Conservation (phyloP, 2,113 vertebrate species). For the Eurystomus gularis region DNA sequence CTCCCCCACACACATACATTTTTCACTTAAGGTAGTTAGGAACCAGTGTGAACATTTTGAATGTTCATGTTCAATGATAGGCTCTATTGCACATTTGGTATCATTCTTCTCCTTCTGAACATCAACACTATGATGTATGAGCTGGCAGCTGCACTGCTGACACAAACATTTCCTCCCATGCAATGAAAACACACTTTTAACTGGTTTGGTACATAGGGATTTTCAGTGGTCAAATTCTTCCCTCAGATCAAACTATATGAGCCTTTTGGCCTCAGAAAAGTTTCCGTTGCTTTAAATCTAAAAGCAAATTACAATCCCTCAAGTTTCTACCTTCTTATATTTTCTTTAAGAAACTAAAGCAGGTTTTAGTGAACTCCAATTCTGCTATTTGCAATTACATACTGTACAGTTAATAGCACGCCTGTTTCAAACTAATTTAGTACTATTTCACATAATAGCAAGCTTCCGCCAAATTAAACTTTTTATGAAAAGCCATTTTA, state of each 20-base stretch:
- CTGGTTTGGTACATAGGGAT: not conserved
- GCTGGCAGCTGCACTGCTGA: not conserved
- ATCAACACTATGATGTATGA: not conserved
- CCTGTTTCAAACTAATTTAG: not conserved
- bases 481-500: not conserved
- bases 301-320: not conserved
- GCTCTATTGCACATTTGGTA: not conserved
- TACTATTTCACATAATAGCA: not conserved
- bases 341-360: not conserved
- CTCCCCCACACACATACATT: fast-evolving
- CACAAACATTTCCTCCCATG: not conserved
- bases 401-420: not conserved
- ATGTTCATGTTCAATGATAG: not conserved
- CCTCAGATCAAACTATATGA: not conserved
- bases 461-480: fast-evolving
- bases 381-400: not conserved
- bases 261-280: not conserved
- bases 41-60: not conserved
- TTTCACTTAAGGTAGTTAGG: not conserved
- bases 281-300: not conserved
- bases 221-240: not conserved
- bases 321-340: not conserved
- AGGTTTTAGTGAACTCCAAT: not conserved
- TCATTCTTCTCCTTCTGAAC: not conserved
- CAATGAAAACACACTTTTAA: not conserved